Base-by-base conservation (phyloP, 2,888 invertebrate genomes). In the Lepidocyrtinus sp. region DNA sequence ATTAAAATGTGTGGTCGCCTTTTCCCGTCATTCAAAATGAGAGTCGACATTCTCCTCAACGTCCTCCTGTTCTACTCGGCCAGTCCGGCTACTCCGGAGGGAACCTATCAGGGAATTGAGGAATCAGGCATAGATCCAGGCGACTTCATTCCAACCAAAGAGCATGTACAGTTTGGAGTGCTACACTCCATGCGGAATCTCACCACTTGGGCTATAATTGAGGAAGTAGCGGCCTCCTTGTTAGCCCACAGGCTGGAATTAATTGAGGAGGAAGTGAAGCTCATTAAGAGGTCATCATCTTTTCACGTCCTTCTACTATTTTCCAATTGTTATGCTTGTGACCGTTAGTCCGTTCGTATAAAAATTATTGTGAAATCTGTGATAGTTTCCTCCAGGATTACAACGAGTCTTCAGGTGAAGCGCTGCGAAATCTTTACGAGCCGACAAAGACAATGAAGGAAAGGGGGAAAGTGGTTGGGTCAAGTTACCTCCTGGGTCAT, bases 401-500 rank as follows among this genome's bases (percentile, higher is more conserved):
- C 62, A 24, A 71, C 0, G 71, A 61, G 17, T 62, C 71, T 1
- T 22, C 71, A 19, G 61, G 62, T 15, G 36, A 61, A 22, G 71
- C 71, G 21, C 27, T 61, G 15, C 3, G 15, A 7, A 3, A 45
- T n/a, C 22, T 62, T n/a, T 19, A 12, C 1, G 22, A 27, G 15
- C 25, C 61, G 0, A 19, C 15, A 17, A 7, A 36, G 0, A 71
- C 71, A 15, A 63, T 64, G 21, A 46, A 63, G 7, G 63, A 63
- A 3, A 22, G 72, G 9, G 72, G 72, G 19, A 63, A 15, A 19
- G 17, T 72, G 0, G 26, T 72, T 5, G 72, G 63, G 0, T 63
- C 63, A 2, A 72, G 72, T 25, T 63, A 63, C 1, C 46, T 72
- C 0, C 46, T 72, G 3, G 72, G 46, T 2, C 72, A 72, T 12